Evolutionary conservation across 2,888 invertebrate species (phyloP).

Genomic region (Lottia scabra): DNA sequence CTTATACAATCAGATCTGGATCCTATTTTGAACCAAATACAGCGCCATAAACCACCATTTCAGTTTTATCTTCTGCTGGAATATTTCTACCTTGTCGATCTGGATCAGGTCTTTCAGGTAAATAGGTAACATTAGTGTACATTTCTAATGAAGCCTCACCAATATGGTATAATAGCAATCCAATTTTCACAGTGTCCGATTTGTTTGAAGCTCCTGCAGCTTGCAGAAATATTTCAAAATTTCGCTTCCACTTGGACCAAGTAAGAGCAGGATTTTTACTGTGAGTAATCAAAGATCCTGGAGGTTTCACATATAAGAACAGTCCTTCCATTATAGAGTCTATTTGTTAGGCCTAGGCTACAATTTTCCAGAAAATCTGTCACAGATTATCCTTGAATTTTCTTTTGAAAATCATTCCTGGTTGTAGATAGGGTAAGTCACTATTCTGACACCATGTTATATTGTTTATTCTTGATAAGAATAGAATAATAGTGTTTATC

Average conservation of each 20-base stretch:
- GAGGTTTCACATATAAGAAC: neutral
- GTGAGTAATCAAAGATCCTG: neutral
- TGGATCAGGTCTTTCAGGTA: neutral
- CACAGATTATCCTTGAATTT: too few relatives aligned
- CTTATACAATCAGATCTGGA: too few relatives aligned
- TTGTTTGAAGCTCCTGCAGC: neutral
- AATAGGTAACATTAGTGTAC: neutral
- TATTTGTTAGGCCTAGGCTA: too few relatives aligned
- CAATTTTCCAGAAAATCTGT: too few relatives aligned
- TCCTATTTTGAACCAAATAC: too few relatives aligned
- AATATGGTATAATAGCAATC: neutral
- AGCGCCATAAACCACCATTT: too few relatives aligned
- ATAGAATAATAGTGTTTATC: too few relatives aligned
- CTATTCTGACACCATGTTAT: too few relatives aligned
- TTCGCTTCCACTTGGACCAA: neutral
- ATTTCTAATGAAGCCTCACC: neutral
- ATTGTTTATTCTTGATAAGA: too few relatives aligned
- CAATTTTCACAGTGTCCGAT: neutral
- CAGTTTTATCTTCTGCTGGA: neutral
- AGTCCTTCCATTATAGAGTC: too few relatives aligned
- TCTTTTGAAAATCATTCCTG: too few relatives aligned
- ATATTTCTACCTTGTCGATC: neutral
- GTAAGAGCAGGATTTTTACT: neutral
- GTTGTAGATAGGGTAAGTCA: too few relatives aligned
- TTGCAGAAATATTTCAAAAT: neutral